Base-by-base conservation (phyloP, 2,797 vertebrate species). In the Masticophis lateralis region DNA sequence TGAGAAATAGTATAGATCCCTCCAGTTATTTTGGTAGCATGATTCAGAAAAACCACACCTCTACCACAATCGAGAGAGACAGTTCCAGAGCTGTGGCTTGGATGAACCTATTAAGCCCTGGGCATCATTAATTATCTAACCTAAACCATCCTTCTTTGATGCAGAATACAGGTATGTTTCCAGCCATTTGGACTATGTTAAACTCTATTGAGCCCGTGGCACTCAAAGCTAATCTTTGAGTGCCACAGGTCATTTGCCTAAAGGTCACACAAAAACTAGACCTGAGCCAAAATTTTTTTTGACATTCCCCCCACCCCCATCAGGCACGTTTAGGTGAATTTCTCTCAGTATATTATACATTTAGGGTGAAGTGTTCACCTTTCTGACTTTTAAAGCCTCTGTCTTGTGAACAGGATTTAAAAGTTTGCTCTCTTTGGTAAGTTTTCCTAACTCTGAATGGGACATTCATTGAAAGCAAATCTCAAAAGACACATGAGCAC, bases 81-180 rank as follows among this genome's bases (percentile, higher is more conserved):
- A 47, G 6, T 88, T 88, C 43, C 25, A 60, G 60, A 57, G n/a
- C n/a, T 90, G 74, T 89, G 93, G 59, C 79, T 93, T 91, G 69
- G 90, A 89, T 91, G 87, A 86, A 91, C 87, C 90, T 91, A 56
- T 90, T 89, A 89, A 27, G 90, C 93, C 90, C 69, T 91, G 90
- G 90, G 93, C 93, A 93, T 89, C 87, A 43, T 91, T 86, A 89
- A 93, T 93, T 91, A 91, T 88, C 90, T 91, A 88, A 91, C 51
- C 47, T 93, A 93, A 97, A 95, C 96, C 95, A 88, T 63, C 22
- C 88, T 88, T 92, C 27, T 95, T 97, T 97, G 96, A 93, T 91
- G 90, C 87, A 25, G 47, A 89, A 32, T 86, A 89, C 51, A 93
- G 90, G 90, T 86, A 56, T n/a, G 66, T 91, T 91, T 93, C 16